Base-by-base conservation (phyloP, 92 coral and sea anemone genomes). In the Phenganax subtilis region DNA sequence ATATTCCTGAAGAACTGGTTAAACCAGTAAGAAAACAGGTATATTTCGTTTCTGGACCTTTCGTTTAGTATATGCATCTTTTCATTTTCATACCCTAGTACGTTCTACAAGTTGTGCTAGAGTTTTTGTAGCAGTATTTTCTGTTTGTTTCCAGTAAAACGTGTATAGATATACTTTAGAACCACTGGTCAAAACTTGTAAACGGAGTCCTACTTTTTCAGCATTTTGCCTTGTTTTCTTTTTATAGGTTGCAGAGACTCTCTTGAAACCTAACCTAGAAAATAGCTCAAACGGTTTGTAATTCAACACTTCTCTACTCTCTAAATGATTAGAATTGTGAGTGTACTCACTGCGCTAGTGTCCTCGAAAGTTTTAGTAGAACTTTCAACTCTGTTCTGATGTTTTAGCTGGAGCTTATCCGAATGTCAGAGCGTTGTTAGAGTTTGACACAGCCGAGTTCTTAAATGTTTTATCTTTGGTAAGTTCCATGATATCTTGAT, bases 381-480 rank as follows among this genome's bases (percentile, higher is more conserved):
- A 12, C 80, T 16, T 55, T 1, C 1, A 20, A 28, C 7, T 7
- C 0, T 6, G 27, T 15, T 20, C 11, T 29, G 9, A 54, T 61
- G 25, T 86, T 79, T 72, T 72, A 94, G 98, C 89, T 75, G 86
- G 80, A 47, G 70, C 89, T 0, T 92, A 87, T 75, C 97, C 98
- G 20, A 89, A 90, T 54, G 63, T 94, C 59, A 79, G 97, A 81
- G 88, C 85, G 1, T 76, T 94, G 66, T 79, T 94, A 51, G 88
- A 90, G 47, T 94, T 91, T 84, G 94, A 91, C 85, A 91, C 97
- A 0, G 94, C 87, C 51, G 98, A 94, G 84, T 94, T 94, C 80
- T 68, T 94, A 75, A 94, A 94, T 60, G 98, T 94, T 52, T 89
- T 94, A 37, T 91, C 98, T 7, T 65, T 94, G 94, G 98, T 94